Evolutionary conservation across 2,797 vertebrate genomes (phyloP).

Genomic region (Cossypha niveicapilla): DNA sequence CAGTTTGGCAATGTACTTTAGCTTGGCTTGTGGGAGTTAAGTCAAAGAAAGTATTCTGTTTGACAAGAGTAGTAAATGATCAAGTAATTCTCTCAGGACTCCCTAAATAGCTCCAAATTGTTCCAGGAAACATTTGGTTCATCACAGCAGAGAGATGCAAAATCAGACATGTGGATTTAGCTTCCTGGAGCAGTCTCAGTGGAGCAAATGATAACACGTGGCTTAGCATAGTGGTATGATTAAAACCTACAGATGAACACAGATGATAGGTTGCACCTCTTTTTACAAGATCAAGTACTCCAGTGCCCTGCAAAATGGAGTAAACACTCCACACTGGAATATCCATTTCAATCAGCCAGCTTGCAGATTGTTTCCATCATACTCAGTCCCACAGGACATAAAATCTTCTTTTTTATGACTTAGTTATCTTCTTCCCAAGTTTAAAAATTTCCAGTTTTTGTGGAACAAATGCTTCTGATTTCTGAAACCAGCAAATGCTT

Average conservation of each 20-base stretch:
- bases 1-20: background rate
- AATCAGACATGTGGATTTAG: background rate
- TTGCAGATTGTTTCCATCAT: constrained; percentile 12
- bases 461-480: background rate
- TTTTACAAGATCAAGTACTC: background rate
- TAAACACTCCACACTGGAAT: background rate
- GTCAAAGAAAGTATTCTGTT: background rate
- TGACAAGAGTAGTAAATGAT: constrained; percentile 4
- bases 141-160: background rate
- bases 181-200: background rate
- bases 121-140: constrained; percentile 44
- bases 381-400: background rate
- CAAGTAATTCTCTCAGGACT: background rate
- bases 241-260: background rate
- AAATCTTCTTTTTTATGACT: background rate
- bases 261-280: background rate
- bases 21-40: background rate
- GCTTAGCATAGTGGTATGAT: background rate
- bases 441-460: constrained; percentile 4
- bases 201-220: background rate
- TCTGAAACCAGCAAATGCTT: background rate
- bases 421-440: background rate
- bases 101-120: constrained; percentile 30
- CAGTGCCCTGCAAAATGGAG: background rate
- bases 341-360: background rate